Conservation (phyloP, 2,113 vertebrate species). For the Setophaga coronata region DNA sequence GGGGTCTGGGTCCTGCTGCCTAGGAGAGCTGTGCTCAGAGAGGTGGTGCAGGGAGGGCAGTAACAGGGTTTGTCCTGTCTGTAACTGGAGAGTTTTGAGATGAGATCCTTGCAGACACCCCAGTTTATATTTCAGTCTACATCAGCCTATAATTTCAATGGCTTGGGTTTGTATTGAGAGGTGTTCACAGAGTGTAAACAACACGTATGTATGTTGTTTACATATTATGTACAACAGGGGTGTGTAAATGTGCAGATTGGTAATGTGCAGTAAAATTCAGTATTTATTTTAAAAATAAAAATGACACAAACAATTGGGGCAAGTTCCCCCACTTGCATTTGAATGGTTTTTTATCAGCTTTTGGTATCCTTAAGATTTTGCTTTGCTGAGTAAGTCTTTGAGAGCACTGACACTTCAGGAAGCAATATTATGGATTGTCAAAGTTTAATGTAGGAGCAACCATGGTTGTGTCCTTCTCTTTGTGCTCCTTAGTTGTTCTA, state of each 20-base stretch:
- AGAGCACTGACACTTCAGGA: not conserved
- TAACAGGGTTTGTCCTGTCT: not conserved
- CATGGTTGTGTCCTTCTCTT: not conserved
- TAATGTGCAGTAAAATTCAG: not conserved
- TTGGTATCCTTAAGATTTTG: not conserved
- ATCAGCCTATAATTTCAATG: accelerated
- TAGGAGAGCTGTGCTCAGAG: not conserved
- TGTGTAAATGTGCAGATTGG: not conserved
- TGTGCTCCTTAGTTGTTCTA: not conserved
- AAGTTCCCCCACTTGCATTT: not conserved
- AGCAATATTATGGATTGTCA: not conserved
- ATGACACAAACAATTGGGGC: accelerated
- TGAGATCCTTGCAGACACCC: not conserved
- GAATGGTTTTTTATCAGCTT: not conserved
- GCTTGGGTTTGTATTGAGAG: not conserved
- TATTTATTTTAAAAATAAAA: not conserved
- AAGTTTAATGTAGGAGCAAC: not conserved
- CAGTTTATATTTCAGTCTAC: not conserved
- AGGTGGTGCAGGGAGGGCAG: not conserved
- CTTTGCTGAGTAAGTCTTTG: not conserved
- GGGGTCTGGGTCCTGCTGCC: not conserved
- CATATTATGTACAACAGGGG: too few species aligned
- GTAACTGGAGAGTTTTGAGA: not conserved
- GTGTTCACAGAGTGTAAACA: too few species aligned
- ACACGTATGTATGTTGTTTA: too few species aligned